phyloP scores from a whole-genome alignment of 2,888 invertebrate genomes.

The Standfussiana lucernea region DNA sequence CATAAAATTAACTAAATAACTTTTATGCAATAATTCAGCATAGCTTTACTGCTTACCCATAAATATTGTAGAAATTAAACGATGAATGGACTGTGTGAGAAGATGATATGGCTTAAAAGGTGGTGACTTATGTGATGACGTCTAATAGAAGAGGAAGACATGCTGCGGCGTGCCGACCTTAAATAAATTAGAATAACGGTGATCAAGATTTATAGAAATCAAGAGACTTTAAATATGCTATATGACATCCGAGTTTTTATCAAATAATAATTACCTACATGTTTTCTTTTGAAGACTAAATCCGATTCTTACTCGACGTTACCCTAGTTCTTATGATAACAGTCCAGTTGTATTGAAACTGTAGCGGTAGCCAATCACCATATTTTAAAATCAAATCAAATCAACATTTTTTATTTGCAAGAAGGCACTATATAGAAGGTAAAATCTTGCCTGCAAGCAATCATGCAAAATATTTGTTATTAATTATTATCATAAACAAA shows the following conservation, averaged over 20 bases:
- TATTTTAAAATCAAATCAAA: no score
- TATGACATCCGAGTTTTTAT: not conserved
- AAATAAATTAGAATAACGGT: not conserved
- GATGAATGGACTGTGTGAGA: not conserved
- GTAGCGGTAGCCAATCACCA: not conserved
- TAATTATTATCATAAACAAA: no score
- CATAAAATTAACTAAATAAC: not conserved
- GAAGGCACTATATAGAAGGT: no score
- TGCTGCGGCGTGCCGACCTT: not conserved
- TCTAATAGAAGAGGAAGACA: not conserved
- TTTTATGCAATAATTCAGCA: not conserved
- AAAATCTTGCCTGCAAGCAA: no score
- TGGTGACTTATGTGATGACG: not conserved
- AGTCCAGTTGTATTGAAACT: not conserved
- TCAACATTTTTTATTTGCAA: no score
- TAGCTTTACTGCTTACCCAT: not conserved
- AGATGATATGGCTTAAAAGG: not conserved
- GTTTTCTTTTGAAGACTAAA: not conserved
- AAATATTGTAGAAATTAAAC: not conserved
- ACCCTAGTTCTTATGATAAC: not conserved
- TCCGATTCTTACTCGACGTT: no score
- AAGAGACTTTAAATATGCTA: not conserved
- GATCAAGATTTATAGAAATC: not conserved
- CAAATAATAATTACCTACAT: no score
- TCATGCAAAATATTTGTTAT: no score